A percentile compares a stretch with the other conserved stretches of the same genome.
Conservation (phyloP, 2,113 vertebrate genomes). For the Erpornis zantholeuca region DNA sequence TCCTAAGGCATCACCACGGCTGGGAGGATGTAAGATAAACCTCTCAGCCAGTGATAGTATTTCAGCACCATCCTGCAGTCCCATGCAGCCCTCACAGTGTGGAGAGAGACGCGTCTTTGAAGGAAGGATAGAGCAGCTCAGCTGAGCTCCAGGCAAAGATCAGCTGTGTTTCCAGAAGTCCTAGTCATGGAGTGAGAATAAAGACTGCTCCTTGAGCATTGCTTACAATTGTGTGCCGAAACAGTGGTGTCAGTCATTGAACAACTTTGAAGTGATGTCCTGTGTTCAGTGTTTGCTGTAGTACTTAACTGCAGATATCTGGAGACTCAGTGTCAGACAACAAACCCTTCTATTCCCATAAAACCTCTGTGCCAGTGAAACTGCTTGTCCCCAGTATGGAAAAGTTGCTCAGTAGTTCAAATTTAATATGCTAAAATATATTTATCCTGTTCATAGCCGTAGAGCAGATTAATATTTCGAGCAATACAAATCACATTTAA, state of each 20-base stretch:
- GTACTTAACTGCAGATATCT: neutral
- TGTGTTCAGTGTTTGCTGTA: neutral
- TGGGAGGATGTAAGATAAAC: neutral
- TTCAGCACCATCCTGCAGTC: neutral
- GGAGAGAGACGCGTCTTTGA: neutral
- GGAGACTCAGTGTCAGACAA: neutral
- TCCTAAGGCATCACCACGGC: neutral
- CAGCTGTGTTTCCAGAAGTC: neutral
- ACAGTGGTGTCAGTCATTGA: too few species aligned
- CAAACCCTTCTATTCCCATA: neutral
- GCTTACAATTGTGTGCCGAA: neutral
- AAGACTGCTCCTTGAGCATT: neutral
- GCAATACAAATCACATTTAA: neutral
- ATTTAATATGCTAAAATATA: neutral
- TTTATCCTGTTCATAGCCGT: neutral
- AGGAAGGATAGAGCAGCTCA: neutral
- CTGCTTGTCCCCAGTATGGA: neutral
- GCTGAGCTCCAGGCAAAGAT: neutral
- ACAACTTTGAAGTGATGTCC: neutral
- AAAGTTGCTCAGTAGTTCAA: neutral
- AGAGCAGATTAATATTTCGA: neutral
- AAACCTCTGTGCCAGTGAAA: neutral
- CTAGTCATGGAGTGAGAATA: neutral
- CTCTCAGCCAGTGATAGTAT: neutral
- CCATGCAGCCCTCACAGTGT: neutral